Conservation (phyloP, 1,140 invertebrate genomes). For the Cephus cinctus region DNA sequence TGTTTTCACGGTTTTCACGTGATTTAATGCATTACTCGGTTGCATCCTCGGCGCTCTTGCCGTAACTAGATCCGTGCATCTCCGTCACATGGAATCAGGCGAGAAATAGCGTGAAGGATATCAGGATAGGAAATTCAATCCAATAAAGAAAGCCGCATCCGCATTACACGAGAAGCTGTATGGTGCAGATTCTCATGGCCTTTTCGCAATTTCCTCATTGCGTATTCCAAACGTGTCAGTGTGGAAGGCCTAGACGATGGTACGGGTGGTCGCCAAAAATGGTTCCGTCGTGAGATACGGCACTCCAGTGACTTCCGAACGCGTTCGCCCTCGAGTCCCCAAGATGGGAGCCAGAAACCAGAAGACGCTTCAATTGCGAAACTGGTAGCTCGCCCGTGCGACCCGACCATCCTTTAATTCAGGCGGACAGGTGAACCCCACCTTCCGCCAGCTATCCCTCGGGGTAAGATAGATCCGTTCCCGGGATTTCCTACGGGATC, state of each 20-base stretch:
- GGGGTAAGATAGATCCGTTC: slow-evolving; percentile 58
- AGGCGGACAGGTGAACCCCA: slow-evolving; percentile 53
- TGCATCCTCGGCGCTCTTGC: too few species aligned
- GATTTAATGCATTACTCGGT: too few species aligned
- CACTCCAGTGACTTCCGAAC: slow-evolving; percentile 20
- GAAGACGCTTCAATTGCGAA: slow-evolving; percentile 37
- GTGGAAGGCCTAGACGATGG: too few species aligned
- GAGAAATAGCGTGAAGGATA: too few species aligned
- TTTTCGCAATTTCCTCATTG: neutral
- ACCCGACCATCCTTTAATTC: slow-evolving; percentile 56
- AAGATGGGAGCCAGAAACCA: slow-evolving; percentile 24
- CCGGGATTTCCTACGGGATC: slow-evolving; percentile 58
- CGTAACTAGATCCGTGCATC: too few species aligned
- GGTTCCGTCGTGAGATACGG: slow-evolving; percentile 24
- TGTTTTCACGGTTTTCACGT: slow-evolving; percentile 34
- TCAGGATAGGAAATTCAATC: too few species aligned
- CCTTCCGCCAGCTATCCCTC: slow-evolving; percentile 44
- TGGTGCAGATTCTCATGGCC: neutral
- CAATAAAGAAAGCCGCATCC: too few species aligned
- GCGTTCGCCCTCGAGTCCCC: slow-evolving; percentile 3
- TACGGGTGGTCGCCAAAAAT: slow-evolving; percentile 25
- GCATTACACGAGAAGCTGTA: neutral
- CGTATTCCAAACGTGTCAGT: neutral
- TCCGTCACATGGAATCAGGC: too few species aligned
- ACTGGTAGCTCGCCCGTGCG: slow-evolving; percentile 27